phyloP scores from a whole-genome alignment of 2,888 invertebrate species.

The Cryptocheilus praepositus region DNA sequence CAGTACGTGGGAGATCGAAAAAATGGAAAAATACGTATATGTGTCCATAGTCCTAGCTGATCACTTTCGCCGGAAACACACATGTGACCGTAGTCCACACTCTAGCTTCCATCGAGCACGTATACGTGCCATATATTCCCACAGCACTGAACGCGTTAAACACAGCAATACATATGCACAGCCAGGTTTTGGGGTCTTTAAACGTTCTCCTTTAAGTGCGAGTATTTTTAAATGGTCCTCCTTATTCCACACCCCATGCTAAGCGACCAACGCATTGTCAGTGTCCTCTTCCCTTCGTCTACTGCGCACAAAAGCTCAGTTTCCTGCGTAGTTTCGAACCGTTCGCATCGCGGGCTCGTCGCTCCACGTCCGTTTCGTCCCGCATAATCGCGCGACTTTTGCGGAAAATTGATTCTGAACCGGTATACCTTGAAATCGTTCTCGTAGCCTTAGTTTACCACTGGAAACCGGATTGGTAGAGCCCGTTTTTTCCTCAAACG shows the following conservation, averaged over 20 bases:
- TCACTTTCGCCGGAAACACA: too few relatives aligned
- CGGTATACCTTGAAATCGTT: constrained; percentile 23
- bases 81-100: too few relatives aligned
- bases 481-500: not conserved
- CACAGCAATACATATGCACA: too few relatives aligned
- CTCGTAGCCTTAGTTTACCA: constrained; percentile 3
- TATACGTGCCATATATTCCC: too few relatives aligned
- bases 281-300: not conserved
- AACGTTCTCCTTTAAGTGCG: too few relatives aligned
- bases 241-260: constrained; percentile 55
- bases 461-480: constrained; percentile 9
- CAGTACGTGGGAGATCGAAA: too few relatives aligned
- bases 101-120: too few relatives aligned
- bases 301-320: constrained; percentile 36
- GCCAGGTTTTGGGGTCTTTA: too few relatives aligned
- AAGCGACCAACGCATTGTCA: constrained; percentile 61
- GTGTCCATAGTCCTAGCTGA: too few relatives aligned
- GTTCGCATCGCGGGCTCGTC: constrained; percentile 26
- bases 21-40: too few relatives aligned
- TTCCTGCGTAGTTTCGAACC: constrained; percentile 32
- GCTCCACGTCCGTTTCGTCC: not conserved
- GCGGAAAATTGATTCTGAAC: constrained; percentile 12
- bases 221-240: constrained; percentile 48
- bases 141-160: too few relatives aligned
- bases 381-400: not conserved